These are phyloP conservation scores for Neodiprion virginianus DNA, from an alignment of 1,140 invertebrate genomes.

Conservation along the genomic window DNA sequence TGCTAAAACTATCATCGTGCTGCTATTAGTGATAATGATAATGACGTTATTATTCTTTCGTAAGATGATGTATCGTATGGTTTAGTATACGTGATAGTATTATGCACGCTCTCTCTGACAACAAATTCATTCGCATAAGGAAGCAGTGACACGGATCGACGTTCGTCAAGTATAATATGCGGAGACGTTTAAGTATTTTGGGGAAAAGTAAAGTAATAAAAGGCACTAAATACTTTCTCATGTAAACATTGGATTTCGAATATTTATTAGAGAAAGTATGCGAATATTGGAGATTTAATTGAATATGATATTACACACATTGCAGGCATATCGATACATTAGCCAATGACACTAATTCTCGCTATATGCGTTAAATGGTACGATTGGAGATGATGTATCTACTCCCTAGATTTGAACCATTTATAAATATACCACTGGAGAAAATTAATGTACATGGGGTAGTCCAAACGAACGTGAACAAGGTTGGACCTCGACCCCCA, in stretches of 20 bases:
- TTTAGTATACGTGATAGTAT: neutral
- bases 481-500: too few species aligned
- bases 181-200: neutral
- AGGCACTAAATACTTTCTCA: conserved; percentile 4
- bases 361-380: too few species aligned
- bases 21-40: neutral
- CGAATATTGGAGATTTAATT: neutral
- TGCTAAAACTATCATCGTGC: neutral
- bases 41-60: neutral
- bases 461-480: too few species aligned
- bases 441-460: too few species aligned
- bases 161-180: neutral
- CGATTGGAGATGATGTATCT: too few species aligned
- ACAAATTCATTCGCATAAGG: neutral
- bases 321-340: too few species aligned
- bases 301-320: too few species aligned
- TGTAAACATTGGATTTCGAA: neutral
- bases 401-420: too few species aligned
- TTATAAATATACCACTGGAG: too few species aligned
- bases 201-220: neutral
- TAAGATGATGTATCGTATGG: neutral
- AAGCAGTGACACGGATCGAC: conserved; percentile 3
- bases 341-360: too few species aligned
- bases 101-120: neutral
- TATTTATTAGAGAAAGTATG: conserved; percentile 1